Evolutionary conservation across 2,113 vertebrate species (phyloP).

Genomic region (Dasypus novemcinctus): DNA sequence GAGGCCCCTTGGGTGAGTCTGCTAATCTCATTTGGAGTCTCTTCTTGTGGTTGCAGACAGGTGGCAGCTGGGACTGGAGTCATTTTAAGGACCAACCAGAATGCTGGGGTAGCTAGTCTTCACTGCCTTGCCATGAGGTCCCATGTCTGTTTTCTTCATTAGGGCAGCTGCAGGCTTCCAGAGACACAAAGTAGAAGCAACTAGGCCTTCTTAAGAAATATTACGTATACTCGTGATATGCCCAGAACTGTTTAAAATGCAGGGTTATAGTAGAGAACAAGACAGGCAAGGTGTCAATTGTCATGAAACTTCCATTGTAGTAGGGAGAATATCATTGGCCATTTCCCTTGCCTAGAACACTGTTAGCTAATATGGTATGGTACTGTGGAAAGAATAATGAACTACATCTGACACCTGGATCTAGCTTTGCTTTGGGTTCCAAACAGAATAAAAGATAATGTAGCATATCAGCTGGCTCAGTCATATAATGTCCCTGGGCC

Average conservation of each 20-base stretch:
- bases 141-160: neutral
- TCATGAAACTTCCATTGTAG: neutral
- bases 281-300: neutral
- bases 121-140: neutral
- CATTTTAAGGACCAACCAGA: neutral
- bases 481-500: neutral
- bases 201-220: neutral
- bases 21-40: neutral
- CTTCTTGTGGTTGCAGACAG: neutral
- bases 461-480: neutral
- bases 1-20: neutral
- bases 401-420: slow-evolving; percentile 1
- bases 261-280: neutral
- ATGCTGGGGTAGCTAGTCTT: no score
- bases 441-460: slow-evolving; percentile 24
- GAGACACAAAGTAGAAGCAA: neutral
- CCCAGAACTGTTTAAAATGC: neutral
- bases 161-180: neutral
- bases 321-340: neutral
- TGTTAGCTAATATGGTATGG: neutral
- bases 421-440: neutral
- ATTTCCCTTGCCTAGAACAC: neutral
- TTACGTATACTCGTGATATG: neutral
- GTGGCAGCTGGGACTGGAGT: neutral
- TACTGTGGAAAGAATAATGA: neutral